Percentiles rank a stretch among this genome's conserved stretches.
Evolutionary conservation across 1,140 invertebrate species (phyloP).

Genomic region (Penaeus indicus): DNA sequence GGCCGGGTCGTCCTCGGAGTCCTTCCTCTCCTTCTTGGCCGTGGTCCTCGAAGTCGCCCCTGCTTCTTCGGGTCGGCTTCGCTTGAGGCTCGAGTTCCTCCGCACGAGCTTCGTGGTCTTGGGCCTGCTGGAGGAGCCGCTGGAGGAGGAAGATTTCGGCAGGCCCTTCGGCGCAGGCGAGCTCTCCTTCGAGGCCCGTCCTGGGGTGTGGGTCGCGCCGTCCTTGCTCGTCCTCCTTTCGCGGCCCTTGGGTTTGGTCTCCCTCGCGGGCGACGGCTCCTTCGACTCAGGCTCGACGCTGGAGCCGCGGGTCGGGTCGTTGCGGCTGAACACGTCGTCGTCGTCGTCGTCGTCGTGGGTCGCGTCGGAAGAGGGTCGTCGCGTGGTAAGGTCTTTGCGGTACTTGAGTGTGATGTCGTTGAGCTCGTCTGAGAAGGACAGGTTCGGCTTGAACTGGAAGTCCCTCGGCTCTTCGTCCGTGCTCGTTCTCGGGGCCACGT

Average conservation of each 20-base stretch:
- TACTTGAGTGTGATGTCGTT: slow-evolving; percentile 41
- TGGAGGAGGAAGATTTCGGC: not conserved
- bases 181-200: not conserved
- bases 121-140: not conserved
- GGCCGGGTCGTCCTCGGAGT: slow-evolving; percentile 36
- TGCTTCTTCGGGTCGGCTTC: slow-evolving; percentile 35
- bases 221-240: not conserved
- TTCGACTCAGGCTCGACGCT: not conserved
- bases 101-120: slow-evolving; percentile 29
- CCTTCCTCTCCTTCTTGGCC: slow-evolving; percentile 47
- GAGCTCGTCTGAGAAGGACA: slow-evolving; percentile 50
- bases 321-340: not conserved
- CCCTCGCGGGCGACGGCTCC: not conserved
- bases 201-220: not conserved
- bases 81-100: slow-evolving; percentile 52
- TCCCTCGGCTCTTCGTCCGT: not conserved
- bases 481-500: not conserved
- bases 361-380: not conserved
- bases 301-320: not conserved
- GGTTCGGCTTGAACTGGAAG: slow-evolving; percentile 39
- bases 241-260: not conserved
- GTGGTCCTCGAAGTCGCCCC: not conserved
- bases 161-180: slow-evolving; percentile 6
- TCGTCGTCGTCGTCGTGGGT: not conserved
- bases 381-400: not conserved